These are phyloP conservation scores for Pandemis cinnamomeana DNA, from an alignment of 2,888 invertebrate species.

Conservation along the genomic window DNA sequence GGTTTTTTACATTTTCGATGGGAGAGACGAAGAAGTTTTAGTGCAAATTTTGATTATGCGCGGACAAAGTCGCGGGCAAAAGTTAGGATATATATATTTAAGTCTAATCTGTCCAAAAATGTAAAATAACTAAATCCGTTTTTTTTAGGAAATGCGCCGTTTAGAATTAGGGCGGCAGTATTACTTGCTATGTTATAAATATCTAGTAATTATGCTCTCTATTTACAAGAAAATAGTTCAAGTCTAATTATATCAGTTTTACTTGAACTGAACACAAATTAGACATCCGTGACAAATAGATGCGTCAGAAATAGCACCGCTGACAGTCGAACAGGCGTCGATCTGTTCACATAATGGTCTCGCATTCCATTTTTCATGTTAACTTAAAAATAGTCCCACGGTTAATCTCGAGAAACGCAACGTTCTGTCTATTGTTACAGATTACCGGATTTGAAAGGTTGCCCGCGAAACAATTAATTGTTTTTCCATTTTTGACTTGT, in stretches of 20 bases:
- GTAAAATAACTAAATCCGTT: too few relatives aligned
- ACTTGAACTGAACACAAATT: conserved; percentile 78
- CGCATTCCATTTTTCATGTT: conserved; percentile 81
- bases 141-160: too few relatives aligned
- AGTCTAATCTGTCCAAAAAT: too few relatives aligned
- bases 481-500: neutral
- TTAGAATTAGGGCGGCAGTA: neutral
- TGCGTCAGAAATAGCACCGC: conserved; percentile 72
- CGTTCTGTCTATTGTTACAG: conserved; percentile 39
- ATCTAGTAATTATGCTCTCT: neutral
- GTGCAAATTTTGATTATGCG: too few relatives aligned
- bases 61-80: too few relatives aligned
- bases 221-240: conserved; percentile 33
- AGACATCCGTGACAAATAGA: conserved; percentile 81
- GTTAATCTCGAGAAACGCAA: conserved; percentile 44
- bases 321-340: conserved; percentile 78
- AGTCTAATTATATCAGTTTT: conserved; percentile 69
- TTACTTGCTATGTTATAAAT: neutral
- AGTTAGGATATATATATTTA: too few relatives aligned
- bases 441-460: conserved; percentile 5
- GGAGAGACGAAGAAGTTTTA: too few relatives aligned
- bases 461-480: conserved; percentile 7
- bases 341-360: conserved; percentile 70
- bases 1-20: too few relatives aligned
- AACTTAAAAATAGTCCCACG: conserved; percentile 69